phyloP scores from a whole-genome alignment of 2,797 vertebrate genomes.

The Rhodeus uyekii region DNA sequence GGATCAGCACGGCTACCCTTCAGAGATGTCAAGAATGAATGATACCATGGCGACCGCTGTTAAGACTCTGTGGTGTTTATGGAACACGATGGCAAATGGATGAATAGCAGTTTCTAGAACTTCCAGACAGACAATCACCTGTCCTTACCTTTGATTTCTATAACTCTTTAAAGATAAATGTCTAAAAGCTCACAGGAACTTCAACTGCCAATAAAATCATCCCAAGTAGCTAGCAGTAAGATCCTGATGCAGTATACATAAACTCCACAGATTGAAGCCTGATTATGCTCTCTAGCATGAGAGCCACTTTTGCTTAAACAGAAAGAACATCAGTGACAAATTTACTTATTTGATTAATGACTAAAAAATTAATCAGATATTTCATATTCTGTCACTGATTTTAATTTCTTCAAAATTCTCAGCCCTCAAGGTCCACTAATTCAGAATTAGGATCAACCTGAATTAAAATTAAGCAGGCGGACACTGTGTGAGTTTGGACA shows the following conservation, averaged over 20 bases:
- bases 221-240: not conserved
- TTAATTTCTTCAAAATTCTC: not conserved
- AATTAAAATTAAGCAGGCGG: no score
- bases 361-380: not conserved
- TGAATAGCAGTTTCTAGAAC: slow-evolving; percentile 4
- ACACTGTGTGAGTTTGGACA: no score
- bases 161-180: not conserved
- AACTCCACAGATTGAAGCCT: not conserved
- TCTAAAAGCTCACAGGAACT: not conserved
- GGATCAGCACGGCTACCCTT: not conserved
- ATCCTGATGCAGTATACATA: not conserved
- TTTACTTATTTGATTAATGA: not conserved
- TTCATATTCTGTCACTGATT: not conserved
- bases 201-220: not conserved
- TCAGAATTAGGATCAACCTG: no score
- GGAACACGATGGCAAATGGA: not conserved
- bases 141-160: not conserved
- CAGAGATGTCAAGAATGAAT: slow-evolving; percentile 27
- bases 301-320: not conserved
- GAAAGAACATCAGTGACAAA: not conserved
- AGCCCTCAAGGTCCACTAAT: no score
- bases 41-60: not conserved
- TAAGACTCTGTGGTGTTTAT: not conserved
- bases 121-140: slow-evolving; percentile 5
- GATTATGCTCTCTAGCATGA: not conserved